Percentiles rank a stretch among this genome's conserved stretches.
These are phyloP conservation scores for Pseudotriccus pelzelni DNA, from an alignment of 2,797 vertebrate genomes.

Conservation along the genomic window DNA sequence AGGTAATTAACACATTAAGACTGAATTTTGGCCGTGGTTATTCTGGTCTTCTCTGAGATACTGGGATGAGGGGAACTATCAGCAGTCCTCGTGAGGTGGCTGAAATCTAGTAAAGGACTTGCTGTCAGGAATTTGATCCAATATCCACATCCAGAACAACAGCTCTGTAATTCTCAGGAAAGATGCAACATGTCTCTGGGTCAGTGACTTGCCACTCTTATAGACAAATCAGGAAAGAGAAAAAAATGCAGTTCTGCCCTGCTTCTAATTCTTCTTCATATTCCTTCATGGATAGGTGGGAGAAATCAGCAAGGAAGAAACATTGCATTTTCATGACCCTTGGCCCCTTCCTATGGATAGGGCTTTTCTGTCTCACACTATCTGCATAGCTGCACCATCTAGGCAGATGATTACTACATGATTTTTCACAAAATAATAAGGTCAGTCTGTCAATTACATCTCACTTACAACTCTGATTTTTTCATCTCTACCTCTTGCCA, in stretches of 20 bases:
- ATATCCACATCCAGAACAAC: background rate
- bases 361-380: background rate
- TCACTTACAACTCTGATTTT: background rate
- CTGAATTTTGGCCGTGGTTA: background rate
- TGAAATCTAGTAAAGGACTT: background rate
- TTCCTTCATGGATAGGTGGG: fast-evolving
- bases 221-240: background rate
- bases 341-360: background rate
- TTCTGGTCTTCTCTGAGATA: background rate
- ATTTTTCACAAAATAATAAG: background rate
- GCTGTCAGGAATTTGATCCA: background rate
- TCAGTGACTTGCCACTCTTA: background rate
- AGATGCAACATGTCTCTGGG: background rate
- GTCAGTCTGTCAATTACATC: background rate
- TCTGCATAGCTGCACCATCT: background rate
- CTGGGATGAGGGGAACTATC: background rate
- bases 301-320: background rate
- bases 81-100: background rate
- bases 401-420: background rate
- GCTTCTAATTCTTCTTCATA: background rate
- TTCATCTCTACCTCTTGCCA: background rate
- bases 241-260: background rate
- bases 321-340: background rate
- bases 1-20: background rate
- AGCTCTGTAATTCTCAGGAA: background rate